Evolutionary conservation across 2,797 vertebrate species (phyloP), one percentile per base, ranked within the genome.

Genomic region (Myotis findleyi): DNA sequence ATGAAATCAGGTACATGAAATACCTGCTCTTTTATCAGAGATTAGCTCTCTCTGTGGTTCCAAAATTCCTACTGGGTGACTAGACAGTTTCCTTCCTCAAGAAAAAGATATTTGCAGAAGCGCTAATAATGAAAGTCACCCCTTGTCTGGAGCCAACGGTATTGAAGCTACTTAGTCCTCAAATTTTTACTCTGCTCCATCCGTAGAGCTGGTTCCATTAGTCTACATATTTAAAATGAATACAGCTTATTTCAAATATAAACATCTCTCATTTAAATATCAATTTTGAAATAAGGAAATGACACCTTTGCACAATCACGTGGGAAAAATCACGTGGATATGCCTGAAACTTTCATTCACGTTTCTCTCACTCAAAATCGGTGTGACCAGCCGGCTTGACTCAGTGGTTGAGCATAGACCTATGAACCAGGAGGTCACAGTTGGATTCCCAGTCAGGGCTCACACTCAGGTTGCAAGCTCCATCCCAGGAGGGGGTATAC

Each of bases 1-100:
- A 49, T 30, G 36, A 93, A 55, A 68, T 92, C 84, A 89, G 30
- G 7, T 57, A 57, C 68, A 90, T 55, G 44, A 94, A 87, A 92
- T 33, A 51, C 20, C 23, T 55, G 11, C 6, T 84, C 12, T 44
- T 59, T 72, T 62, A 33, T 25, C 21, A 66, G 13, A 75, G 69
- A 36, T 20, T 12, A 44, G 17, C 23, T 10, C 10, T 53, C 75
- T 59, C 0, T 64, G 0, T 77, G 59, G 83, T 72, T 83, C 77
- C 38, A 64, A 92, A 79, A 90, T 72, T 69, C 8, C 30, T 55
- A 23, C 53, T 23, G 33, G 41, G 6, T 64, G 30, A 64, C 71
- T 33, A 71, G 81, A 64, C 17, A 66, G 23, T 86, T 76, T 88
- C 17, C 27, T 77, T 72, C 36, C 16, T 89, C 17, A 81, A 59